phyloP scores from a whole-genome alignment of 2,797 vertebrate species.

The Sylvilagus floridanus region DNA sequence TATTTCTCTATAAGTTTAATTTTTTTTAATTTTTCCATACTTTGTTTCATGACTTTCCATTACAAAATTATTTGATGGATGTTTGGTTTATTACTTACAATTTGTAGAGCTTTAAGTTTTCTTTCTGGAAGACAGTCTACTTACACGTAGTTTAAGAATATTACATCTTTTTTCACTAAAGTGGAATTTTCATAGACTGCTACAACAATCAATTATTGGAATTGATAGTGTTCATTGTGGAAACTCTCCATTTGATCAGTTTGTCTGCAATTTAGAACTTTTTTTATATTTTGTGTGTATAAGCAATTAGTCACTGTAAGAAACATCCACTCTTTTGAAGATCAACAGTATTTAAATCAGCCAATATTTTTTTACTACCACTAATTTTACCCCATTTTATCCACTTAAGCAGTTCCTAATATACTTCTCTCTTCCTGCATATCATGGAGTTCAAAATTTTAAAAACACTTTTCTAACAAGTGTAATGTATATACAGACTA shows the following conservation, averaged over 20 bases:
- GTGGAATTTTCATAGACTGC: background rate
- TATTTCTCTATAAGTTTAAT: background rate
- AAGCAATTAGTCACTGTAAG: background rate
- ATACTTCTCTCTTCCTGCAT: background rate
- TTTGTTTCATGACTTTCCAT: background rate
- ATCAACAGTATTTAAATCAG: background rate
- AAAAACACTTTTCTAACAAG: background rate
- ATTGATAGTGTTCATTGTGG: background rate
- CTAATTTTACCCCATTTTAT: background rate
- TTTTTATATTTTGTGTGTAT: background rate
- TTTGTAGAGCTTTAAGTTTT: background rate
- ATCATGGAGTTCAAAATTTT: background rate
- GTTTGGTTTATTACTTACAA: conserved; percentile 1
- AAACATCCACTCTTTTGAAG: conserved; percentile 24
- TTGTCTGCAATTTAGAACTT: background rate
- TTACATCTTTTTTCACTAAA: background rate
- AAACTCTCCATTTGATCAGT: background rate
- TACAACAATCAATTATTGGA: background rate
- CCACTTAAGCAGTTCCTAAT: background rate
- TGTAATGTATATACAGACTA: background rate
- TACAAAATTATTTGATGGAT: background rate
- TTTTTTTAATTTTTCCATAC: background rate
- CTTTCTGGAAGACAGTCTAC: conserved; percentile 1
- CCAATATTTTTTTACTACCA: background rate
- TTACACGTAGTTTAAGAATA: background rate